These are phyloP conservation scores for Danio jaintianensis DNA, from an alignment of 2,797 vertebrate genomes.

Conservation along the genomic window DNA sequence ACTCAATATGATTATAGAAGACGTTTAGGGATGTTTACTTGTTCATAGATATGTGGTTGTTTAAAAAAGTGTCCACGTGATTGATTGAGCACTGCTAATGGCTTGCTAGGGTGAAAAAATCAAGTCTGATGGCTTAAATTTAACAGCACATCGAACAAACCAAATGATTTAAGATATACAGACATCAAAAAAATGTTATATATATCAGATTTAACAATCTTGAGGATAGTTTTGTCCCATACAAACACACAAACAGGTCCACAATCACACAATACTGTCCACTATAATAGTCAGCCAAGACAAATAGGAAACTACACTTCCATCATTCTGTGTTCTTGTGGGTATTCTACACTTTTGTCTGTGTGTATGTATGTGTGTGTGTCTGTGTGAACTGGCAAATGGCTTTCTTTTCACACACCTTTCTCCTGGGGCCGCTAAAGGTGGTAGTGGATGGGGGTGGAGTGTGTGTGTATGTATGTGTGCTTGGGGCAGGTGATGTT, in stretches of 20 bases:
- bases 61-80: background rate
- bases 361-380: slow-evolving; percentile 21
- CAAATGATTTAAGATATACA: background rate
- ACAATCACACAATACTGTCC: slow-evolving; percentile 42
- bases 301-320: slow-evolving; percentile 49
- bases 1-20: background rate
- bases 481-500: slow-evolving; percentile 54
- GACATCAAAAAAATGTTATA: background rate
- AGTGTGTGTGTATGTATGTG: slow-evolving; percentile 42
- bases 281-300: slow-evolving; percentile 48
- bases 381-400: slow-evolving; percentile 59
- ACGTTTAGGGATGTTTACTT: background rate
- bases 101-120: slow-evolving; percentile 4
- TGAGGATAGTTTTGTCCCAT: background rate
- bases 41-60: background rate
- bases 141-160: background rate
- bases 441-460: slow-evolving; percentile 50
- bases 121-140: background rate
- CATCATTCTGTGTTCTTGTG: slow-evolving; percentile 34
- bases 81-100: slow-evolving; percentile 3
- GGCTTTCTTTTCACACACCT: slow-evolving; percentile 61
- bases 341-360: slow-evolving; percentile 26
- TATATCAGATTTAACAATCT: slow-evolving; percentile 15
- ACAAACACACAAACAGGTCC: slow-evolving; percentile 14
- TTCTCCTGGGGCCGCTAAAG: slow-evolving; percentile 60